Conservation (phyloP, 2,113 vertebrate species). For the Bubalus kerabau region DNA sequence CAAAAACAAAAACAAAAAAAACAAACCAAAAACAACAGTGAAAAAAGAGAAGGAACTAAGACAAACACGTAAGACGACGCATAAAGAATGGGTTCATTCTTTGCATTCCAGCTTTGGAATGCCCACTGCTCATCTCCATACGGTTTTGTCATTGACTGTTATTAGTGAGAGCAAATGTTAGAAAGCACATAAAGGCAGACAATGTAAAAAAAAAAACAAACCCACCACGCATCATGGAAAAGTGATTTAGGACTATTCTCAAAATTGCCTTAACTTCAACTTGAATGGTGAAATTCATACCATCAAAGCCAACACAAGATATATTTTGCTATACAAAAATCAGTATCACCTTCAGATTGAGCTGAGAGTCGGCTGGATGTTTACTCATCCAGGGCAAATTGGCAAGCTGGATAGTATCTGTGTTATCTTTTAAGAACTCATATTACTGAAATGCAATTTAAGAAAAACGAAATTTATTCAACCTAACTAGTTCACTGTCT, state of each 20-base stretch:
- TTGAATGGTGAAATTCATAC: slow-evolving; percentile 9
- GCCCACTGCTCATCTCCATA: background rate
- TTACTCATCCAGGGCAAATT: background rate
- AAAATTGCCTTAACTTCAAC: slow-evolving; percentile 18
- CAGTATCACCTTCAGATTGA: background rate
- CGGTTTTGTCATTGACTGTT: background rate
- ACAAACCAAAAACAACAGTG: background rate
- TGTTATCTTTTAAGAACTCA: background rate
- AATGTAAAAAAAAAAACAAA: background rate
- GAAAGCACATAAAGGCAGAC: slow-evolving; percentile 57
- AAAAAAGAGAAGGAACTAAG: slow-evolving; percentile 43
- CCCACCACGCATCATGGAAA: slow-evolving; percentile 31
- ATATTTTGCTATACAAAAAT: background rate
- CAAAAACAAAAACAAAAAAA: background rate
- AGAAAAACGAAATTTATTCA: background rate
- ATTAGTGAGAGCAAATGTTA: slow-evolving; percentile 63
- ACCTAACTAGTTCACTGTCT: background rate
- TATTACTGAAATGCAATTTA: background rate
- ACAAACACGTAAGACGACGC: slow-evolving; percentile 28
- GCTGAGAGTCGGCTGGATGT: background rate
- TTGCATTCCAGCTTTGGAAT: slow-evolving; percentile 36
- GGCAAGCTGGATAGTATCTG: background rate
- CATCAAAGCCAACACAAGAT: slow-evolving; percentile 35
- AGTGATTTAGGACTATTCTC: background rate
- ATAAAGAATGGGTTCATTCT: slow-evolving; percentile 58